Base-by-base conservation (phyloP, 2,888 invertebrate genomes). In the Clistopyga incitator region DNA sequence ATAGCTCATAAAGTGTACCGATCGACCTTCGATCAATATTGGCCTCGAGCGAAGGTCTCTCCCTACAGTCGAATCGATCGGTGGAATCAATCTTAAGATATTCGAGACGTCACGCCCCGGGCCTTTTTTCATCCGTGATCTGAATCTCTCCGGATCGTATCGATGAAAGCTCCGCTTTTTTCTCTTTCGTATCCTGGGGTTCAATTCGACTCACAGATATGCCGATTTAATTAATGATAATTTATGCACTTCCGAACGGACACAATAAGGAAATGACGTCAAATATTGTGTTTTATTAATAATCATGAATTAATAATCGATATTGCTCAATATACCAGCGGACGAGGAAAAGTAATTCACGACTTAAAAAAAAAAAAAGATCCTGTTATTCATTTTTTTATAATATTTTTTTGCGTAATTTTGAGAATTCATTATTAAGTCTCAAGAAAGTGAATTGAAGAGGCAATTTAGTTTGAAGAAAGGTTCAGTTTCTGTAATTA, bases 21-120 rank as follows among this genome's bases (percentile, higher is more conserved):
- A 42, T 45, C 83, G 83, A 80, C 80, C 83, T 83, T 77, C 80
- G 42, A 77, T 81, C 23, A 23, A 68, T 45, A 68, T 83, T 67
- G 72, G 80, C 80, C 80, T 77, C 77, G 77, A 72, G 67, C 76
- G 54, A 77, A 77, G 76, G 76, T 83, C 61, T 70, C 70, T 34
- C 47, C 59, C 74, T 70, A 50, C 38, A 50, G 64, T 68, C 45
- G 61, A 52, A 68, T 61, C 52, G 56, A 23, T 83, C 68, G 47
- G 29, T 25, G 59, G 59, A 74, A 61, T 61, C 72, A 47, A 74
- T 61, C 47, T 54, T 18, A 45, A 15, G 76, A 83, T 59, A 59
- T 52, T 54, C 61, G 45, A 47, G 52, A 52, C 80, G 61, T 59
- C 47, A n/a, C 29, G 29, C 38, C 64, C 54, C 50, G 54, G 71